Conservation (phyloP, 2,113 vertebrate species). For the Phainopepla nitens region DNA sequence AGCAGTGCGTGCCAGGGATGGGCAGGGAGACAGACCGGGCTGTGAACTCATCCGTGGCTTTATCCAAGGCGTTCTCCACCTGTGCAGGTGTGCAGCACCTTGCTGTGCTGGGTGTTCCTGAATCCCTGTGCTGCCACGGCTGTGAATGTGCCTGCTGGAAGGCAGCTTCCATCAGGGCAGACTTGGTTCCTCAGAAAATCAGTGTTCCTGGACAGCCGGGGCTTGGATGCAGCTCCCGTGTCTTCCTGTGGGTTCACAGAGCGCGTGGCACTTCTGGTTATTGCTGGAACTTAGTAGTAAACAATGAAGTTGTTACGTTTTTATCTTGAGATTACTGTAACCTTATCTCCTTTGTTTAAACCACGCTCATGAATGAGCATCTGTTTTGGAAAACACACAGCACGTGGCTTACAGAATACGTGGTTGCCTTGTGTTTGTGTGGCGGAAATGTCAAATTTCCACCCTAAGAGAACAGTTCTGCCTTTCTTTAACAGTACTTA, state of each 20-base stretch:
- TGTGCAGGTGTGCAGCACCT: background rate
- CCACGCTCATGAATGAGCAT: background rate
- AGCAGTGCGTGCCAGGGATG: fast-evolving
- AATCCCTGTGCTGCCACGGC: background rate
- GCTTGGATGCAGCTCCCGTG: background rate
- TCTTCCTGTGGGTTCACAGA: background rate
- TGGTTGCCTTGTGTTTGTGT: background rate
- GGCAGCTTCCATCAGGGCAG: background rate
- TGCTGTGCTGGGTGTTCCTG: fast-evolving
- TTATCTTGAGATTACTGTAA: conserved; percentile 38
- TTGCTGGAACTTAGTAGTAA: conserved; percentile 27
- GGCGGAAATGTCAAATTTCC: background rate
- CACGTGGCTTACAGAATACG: background rate
- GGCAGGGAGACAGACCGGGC: background rate
- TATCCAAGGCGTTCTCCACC: background rate
- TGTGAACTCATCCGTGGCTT: background rate
- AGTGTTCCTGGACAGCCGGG: background rate
- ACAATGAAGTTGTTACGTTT: background rate
- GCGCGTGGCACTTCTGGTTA: background rate
- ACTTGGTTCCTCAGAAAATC: background rate
- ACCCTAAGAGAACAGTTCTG: background rate
- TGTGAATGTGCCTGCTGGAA: background rate
- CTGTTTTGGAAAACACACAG: background rate
- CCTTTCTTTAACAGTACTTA: background rate
- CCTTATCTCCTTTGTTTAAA: conserved; percentile 49